Evolutionary conservation across 2,888 invertebrate species (phyloP), one percentile per base, ranked within the genome.

Genomic region (Asteroscopus sphinx): DNA sequence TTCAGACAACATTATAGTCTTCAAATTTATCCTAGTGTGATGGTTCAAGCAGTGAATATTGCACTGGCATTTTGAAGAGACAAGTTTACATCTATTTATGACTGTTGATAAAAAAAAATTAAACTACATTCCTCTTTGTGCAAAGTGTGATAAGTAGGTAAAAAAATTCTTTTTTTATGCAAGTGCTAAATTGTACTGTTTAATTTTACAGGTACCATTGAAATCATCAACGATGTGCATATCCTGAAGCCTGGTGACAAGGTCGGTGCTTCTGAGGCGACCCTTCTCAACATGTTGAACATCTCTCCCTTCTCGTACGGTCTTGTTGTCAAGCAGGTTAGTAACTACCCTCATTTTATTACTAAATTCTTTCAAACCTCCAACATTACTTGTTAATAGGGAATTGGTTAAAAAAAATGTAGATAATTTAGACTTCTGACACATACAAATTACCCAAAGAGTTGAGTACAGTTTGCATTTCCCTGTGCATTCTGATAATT

Each of bases 251-350:
- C 97, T 17, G 99, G 99, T 41, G 99, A 99, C 91, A 99, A 98
- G 94, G 99, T 99, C 63, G 99, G 99, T 82, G 99, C 99, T 86
- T 99, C 99, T 37, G 99, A 99, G 95, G 99, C 99, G 35, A 99
- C 99, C 11, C 96, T 99, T 58, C 95, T 99, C 77, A 99, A 99
- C 96, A 99, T 99, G 99, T 96, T 99, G 95, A 99, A 99, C 96
- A 99, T 99, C 93, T 99, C 99, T 89, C 99, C 99, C 46, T 99
- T 99, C 95, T 98, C 99, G 48, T 99, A 99, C 86, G 99, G 99
- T 95, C 96, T 99, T 81, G 95, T 97, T 37, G 98, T 99, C 68
- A 97, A 98, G 91, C 97, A 97, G 96, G 94, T 94, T 73, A 74
- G 83, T 76, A 51, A 21, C 28, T 17, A 36, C 3, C 3, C 6